Evolutionary conservation across 2,113 vertebrate species (phyloP).

Genomic region (Odontesthes bonariensis): DNA sequence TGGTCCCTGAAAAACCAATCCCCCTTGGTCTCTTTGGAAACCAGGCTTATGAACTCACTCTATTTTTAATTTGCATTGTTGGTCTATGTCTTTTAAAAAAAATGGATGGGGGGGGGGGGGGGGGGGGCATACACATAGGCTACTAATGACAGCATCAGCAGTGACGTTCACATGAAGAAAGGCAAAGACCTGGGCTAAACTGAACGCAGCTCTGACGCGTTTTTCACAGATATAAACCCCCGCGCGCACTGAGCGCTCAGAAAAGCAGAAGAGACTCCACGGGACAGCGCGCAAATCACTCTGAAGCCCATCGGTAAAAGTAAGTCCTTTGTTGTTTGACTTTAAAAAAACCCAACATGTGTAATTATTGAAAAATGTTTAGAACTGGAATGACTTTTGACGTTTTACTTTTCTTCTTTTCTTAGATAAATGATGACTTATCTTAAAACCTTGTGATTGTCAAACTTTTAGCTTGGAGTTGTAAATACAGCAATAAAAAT

Average conservation of each 20-base stretch:
- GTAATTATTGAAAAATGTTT: background rate
- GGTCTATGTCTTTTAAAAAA: slow-evolving; percentile 18
- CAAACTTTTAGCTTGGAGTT: background rate
- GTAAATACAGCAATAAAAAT: background rate
- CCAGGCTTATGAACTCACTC: background rate
- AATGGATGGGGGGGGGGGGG: slow-evolving; percentile 12
- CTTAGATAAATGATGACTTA: background rate
- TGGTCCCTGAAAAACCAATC: slow-evolving; percentile 14
- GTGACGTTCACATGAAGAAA: slow-evolving; percentile 71
- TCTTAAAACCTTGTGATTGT: background rate
- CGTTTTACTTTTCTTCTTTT: background rate
- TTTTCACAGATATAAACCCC: slow-evolving; percentile 71
- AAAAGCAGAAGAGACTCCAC: slow-evolving; percentile 49
- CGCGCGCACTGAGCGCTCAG: slow-evolving; percentile 42
- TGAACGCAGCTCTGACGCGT: slow-evolving; percentile 64
- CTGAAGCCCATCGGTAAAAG: slow-evolving; percentile 51
- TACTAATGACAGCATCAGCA: slow-evolving; percentile 67
- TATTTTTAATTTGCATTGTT: slow-evolving; percentile 42
- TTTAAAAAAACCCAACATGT: background rate
- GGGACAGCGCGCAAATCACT: slow-evolving; percentile 41
- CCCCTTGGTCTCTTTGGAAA: slow-evolving; percentile 13
- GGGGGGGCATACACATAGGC: background rate
- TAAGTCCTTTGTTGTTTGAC: slow-evolving; percentile 56
- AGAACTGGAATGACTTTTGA: background rate
- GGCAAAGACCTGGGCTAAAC: slow-evolving; percentile 51